Conservation (phyloP, 2,797 vertebrate genomes). For the Gallinago nigripennis region DNA sequence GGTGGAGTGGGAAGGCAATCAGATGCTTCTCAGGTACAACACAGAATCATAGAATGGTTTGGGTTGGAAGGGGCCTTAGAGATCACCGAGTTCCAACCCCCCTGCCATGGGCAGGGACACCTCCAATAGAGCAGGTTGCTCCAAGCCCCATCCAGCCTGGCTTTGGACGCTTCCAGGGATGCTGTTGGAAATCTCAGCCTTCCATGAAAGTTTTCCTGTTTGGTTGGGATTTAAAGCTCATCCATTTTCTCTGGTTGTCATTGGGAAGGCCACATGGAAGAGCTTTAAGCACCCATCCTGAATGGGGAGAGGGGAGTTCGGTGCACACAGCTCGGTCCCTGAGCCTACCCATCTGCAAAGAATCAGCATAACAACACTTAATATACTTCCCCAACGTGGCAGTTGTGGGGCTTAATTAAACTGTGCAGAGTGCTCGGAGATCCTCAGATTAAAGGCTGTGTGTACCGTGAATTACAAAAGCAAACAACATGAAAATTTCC, state of each 20-base stretch:
- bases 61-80: no score
- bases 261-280: background rate
- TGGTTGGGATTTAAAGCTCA: background rate
- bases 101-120: no score
- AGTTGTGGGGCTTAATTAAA: constrained; percentile 54
- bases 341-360: constrained; percentile 37
- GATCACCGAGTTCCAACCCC: no score
- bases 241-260: background rate
- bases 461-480: constrained; percentile 49
- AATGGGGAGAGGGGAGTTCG: background rate
- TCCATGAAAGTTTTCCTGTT: background rate
- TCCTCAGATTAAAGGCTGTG: constrained; percentile 47
- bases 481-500: constrained; percentile 58
- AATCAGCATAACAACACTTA: constrained; percentile 48
- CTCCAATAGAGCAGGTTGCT: no score
- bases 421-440: background rate
- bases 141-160: no score
- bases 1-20: background rate
- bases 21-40: background rate
- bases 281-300: background rate
- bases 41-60: no score
- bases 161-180: no score
- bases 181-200: background rate
- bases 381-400: constrained; percentile 34
- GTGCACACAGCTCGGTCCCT: background rate